A percentile compares a stretch with the other conserved stretches of the same genome.
Evolutionary conservation across 2,797 vertebrate genomes (phyloP).

Genomic region (Clarias pachynema): DNA sequence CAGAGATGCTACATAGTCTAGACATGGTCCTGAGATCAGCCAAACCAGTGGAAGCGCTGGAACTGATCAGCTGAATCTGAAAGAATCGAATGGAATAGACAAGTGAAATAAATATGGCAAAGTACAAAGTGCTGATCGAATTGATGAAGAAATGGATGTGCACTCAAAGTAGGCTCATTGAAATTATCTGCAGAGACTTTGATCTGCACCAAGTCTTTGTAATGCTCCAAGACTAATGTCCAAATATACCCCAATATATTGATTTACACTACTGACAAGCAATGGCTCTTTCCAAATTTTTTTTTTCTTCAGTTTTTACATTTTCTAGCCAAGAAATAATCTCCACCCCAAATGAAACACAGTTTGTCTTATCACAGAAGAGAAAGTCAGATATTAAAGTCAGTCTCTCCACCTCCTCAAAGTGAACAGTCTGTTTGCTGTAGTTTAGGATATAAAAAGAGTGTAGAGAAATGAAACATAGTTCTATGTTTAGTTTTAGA

Average conservation of each 20-base stretch:
- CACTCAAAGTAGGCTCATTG: neutral
- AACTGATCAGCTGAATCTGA: neutral
- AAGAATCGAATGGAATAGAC: neutral
- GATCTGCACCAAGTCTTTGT: neutral
- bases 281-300: neutral
- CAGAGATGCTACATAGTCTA: neutral
- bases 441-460: constrained; percentile 46
- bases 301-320: neutral
- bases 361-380: neutral
- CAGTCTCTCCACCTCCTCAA: constrained; percentile 21
- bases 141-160: neutral
- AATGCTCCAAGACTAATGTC: neutral
- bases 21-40: neutral
- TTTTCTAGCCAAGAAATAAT: neutral
- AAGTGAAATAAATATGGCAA: neutral
- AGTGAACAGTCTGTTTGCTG: constrained; percentile 58
- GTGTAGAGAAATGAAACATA: constrained; percentile 56
- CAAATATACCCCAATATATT: neutral
- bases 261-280: neutral
- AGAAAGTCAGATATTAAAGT: constrained; percentile 24
- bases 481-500: constrained; percentile 67
- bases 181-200: constrained; percentile 18
- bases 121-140: neutral
- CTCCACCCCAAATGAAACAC: neutral
- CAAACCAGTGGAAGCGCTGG: neutral